These are phyloP conservation scores for Dromas ardeola DNA, from an alignment of 2,113 vertebrate species.

Conservation along the genomic window DNA sequence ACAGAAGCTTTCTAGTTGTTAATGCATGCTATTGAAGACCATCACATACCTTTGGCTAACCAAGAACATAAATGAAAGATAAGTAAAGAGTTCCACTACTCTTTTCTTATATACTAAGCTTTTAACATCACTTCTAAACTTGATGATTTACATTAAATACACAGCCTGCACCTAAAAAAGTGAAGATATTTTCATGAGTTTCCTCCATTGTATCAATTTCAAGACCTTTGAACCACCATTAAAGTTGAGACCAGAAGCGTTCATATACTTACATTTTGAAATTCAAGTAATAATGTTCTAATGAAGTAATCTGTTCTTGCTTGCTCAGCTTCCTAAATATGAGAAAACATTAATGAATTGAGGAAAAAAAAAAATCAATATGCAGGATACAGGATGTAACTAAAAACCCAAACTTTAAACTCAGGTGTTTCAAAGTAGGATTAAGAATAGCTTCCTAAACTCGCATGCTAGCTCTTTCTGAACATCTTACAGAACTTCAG, in stretches of 20 bases:
- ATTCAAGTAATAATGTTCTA: slow-evolving; percentile 88
- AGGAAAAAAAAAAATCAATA: neutral
- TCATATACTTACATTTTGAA: slow-evolving; percentile 87
- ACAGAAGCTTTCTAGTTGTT: neutral
- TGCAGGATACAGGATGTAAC: neutral
- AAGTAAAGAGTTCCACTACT: neutral
- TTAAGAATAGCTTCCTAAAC: neutral
- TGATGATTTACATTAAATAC: neutral
- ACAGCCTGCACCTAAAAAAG: neutral
- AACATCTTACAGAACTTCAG: neutral
- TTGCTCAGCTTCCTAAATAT: slow-evolving; percentile 90
- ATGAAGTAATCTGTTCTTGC: slow-evolving; percentile 92
- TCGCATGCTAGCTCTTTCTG: neutral
- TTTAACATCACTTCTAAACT: neutral
- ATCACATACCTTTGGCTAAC: neutral
- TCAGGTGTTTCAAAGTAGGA: neutral
- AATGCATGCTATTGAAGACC: neutral
- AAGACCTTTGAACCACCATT: neutral
- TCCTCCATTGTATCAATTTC: neutral
- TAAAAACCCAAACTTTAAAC: neutral
- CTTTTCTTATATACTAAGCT: neutral
- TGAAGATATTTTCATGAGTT: neutral
- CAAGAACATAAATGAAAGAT: neutral
- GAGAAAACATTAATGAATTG: slow-evolving; percentile 8
- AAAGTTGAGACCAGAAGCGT: neutral